Evolutionary conservation across 2,113 vertebrate genomes (phyloP), one percentile per base, ranked within the genome.

Genomic region (Channa maculata): DNA sequence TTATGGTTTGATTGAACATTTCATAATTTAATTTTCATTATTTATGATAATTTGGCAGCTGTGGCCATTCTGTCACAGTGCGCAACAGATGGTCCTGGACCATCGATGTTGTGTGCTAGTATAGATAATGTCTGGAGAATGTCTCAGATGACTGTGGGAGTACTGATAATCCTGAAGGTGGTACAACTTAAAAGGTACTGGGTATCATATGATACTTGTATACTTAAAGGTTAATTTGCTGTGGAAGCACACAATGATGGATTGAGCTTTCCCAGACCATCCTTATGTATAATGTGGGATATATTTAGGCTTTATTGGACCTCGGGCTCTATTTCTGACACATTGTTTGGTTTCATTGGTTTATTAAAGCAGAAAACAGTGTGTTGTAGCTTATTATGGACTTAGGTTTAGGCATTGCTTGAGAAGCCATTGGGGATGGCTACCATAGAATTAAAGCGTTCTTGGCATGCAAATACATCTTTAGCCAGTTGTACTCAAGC

Each of bases 161-260:
- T 8, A 12, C 15, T 37, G 48, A 44, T 55, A 54, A 60, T 57
- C 50, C 48, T 67, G 12, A 84, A 62, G 60, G 33, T 1, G 14
- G 5, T 57, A 68, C 52, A 57, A 46, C 52, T 51, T 69, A 58
- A 71, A 77, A 73, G 65, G 57, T 5, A 14, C 37, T 45, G 14
- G 33, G 24, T 60, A 5, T 66, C 33, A 0, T 82, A 24, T 24
- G 1, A 24, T 80, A 86, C 81, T 54, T 87, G 73, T 85, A 90
- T 85, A 77, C 74, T 87, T 86, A 88, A 91, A 93, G 84, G 90
- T 90, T 89, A 85, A 89, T 88, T 78, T 91, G 77, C 65, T 78
- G 54, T 63, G 38, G 63, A 64, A 50, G 50, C 59, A 75, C 80
- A 77, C 72, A 82, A 37, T 71, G 86, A 84, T 64, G 71, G 83